Conservation (phyloP, 2,888 invertebrate genomes). For the Tanytarsus gracilentus region DNA sequence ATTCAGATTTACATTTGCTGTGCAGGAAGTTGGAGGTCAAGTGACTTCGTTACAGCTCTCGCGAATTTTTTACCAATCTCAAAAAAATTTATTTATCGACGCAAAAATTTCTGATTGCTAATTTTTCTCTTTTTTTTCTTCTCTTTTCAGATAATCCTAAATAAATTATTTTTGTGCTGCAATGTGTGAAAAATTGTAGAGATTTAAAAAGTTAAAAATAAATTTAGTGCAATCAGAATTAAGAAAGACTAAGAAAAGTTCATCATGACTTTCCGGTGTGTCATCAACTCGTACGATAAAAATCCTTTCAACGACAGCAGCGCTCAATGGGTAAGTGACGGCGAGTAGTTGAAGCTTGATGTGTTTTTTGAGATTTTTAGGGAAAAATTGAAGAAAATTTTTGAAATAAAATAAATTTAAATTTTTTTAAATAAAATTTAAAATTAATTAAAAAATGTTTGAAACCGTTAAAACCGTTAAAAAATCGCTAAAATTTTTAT, state of each 20-base stretch:
- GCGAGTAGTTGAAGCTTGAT: not conserved
- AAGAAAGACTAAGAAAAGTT: not conserved
- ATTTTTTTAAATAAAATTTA: too few relatives aligned
- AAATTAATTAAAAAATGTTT: too few relatives aligned
- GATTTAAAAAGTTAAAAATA: not conserved
- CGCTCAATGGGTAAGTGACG: constrained; percentile 28
- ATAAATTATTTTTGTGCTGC: not conserved
- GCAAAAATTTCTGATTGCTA: not conserved
- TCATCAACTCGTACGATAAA: constrained; percentile 23
- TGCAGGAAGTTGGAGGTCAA: constrained; percentile 3
- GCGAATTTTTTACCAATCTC: not conserved
- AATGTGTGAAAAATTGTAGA: not conserved
- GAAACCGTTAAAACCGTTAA: too few relatives aligned
- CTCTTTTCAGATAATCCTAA: not conserved
- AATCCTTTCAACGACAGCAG: constrained; percentile 27
- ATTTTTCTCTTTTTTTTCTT: not conserved
- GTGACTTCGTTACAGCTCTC: not conserved
- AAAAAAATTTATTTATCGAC: not conserved
- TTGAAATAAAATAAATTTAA: too few relatives aligned
- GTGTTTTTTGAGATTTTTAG: too few relatives aligned
- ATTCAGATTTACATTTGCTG: constrained; percentile 14
- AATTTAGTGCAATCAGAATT: not conserved
- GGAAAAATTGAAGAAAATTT: too few relatives aligned
- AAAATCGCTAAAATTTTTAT: too few relatives aligned
- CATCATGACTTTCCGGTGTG: constrained; percentile 18